Evolutionary conservation across 1,140 invertebrate species (phyloP).

Genomic region (Atta texana): DNA sequence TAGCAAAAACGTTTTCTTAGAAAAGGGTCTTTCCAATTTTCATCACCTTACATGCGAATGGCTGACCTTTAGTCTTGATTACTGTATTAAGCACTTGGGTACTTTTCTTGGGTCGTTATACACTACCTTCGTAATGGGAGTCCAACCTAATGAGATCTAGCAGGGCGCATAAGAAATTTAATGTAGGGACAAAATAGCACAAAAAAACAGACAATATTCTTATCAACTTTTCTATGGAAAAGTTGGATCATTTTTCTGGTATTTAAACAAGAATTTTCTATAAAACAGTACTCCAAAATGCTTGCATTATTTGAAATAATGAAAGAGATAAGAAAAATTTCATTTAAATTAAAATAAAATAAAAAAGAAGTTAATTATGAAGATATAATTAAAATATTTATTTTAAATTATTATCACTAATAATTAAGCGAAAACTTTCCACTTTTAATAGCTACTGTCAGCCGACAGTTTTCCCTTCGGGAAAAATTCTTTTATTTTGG

Average conservation of each 20-base stretch:
- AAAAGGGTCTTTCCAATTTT: conserved; percentile 42
- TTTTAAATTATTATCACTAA: too few relatives aligned
- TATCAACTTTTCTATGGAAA: conserved; percentile 18
- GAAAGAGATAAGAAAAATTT: neutral
- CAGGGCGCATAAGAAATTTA: conserved; percentile 39
- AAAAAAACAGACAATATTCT: conserved; percentile 34
- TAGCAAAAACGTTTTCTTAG: conserved; percentile 17
- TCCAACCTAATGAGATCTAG: conserved; percentile 43
- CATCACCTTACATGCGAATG: conserved; percentile 35
- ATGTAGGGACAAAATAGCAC: neutral
- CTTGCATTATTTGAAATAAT: neutral
- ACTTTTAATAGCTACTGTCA: neutral
- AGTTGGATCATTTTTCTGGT: neutral
- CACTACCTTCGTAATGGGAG: conserved; percentile 17
- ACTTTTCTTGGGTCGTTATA: conserved; percentile 48
- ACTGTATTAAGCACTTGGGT: conserved; percentile 44
- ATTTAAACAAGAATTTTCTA: conserved; percentile 4
- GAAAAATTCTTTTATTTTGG: conserved; percentile 62
- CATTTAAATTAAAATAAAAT: neutral
- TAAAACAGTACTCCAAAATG: neutral
- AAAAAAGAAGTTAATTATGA: conserved; percentile 25
- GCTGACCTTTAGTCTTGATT: conserved; percentile 25
- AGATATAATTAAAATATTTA: neutral
- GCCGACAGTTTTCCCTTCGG: conserved; percentile 44
- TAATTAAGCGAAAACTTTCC: neutral